Evolutionary conservation across 2,113 vertebrate genomes (phyloP), one percentile per base, ranked within the genome.

Genomic region (Hippocampus mohnikei): DNA sequence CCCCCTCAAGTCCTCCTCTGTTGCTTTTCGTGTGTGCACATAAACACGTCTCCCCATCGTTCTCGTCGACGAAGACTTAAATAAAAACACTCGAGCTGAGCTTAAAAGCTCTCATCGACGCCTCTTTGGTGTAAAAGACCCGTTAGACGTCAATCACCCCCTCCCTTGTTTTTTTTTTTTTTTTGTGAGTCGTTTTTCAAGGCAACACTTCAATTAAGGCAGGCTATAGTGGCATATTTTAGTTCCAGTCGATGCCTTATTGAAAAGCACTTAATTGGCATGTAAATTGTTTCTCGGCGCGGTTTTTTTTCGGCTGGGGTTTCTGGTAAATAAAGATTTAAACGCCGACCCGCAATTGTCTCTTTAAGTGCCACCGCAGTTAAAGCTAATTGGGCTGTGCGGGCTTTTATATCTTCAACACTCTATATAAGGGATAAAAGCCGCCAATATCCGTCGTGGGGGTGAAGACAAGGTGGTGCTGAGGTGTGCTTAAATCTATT

Each of bases 261-360:
- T 95, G 94, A 95, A 95, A 96, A 96, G 94, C 93, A 89, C 93
- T 96, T 96, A 96, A 98, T 96, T 65, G 95, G 93, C 92, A 95
- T 94, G 94, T 95, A 97, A 97, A 96, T 95, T 92, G 94, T 93
- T 94, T 87, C 89, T 90, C 86, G 91, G 88, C 89, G 85, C 89
- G 93, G 95, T 44, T 95, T 95, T 95, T 37, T 93, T 92, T 3
- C 15, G 58, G 27, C 58, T 3, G 16, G 5, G 81, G 91, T 93
- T 94, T 94, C 94, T 93, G 94, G 92, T 95, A 95, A 95, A 96
- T 95, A 95, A 95, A 95, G 94, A 95, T 96, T 95, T 95, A 95
- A 95, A 94, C 93, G 93, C 93, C 93, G 88, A 93, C 93, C 89
- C 85, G 92, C 93, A 89, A 93, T 94, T 91, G 94, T 92, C 93